phyloP scores from a whole-genome alignment of 1,140 invertebrate species.

The Platorchestia sp. region DNA sequence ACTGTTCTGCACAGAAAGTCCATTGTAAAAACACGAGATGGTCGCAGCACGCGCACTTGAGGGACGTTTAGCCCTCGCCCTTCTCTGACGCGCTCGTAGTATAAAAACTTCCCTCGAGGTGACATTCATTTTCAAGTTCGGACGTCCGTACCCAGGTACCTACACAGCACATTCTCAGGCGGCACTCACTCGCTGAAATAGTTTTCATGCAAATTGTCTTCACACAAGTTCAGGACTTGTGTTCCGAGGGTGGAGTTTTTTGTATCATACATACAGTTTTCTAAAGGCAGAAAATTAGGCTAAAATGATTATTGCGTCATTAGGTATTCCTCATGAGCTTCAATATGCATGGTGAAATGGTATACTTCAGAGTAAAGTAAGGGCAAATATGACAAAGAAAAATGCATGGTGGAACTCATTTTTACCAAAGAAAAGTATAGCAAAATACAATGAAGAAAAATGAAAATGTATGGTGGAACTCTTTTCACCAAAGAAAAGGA shows the following conservation, averaged over 20 bases:
- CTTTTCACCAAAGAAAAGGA: no score
- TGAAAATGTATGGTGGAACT: no score
- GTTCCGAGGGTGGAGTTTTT: not conserved
- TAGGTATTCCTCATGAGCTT: no score
- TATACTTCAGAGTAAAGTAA: no score
- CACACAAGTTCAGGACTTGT: not conserved
- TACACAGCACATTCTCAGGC: not conserved
- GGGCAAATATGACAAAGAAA: no score
- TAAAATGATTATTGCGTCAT: no score
- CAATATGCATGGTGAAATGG: no score
- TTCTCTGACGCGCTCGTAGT: not conserved
- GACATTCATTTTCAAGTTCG: conserved; percentile 23
- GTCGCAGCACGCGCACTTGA: not conserved
- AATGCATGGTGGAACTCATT: no score
- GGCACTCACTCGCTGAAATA: not conserved
- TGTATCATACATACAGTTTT: no score
- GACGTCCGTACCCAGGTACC: not conserved
- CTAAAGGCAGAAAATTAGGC: no score
- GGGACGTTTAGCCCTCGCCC: not conserved
- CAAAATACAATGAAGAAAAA: no score
- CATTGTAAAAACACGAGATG: conserved; percentile 45
- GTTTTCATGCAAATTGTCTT: not conserved
- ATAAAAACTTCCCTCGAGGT: not conserved
- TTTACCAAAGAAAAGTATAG: no score
- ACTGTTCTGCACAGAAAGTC: conserved; percentile 13